Conservation (phyloP, 2,797 vertebrate species). For the Mormyrops attenuatus region DNA sequence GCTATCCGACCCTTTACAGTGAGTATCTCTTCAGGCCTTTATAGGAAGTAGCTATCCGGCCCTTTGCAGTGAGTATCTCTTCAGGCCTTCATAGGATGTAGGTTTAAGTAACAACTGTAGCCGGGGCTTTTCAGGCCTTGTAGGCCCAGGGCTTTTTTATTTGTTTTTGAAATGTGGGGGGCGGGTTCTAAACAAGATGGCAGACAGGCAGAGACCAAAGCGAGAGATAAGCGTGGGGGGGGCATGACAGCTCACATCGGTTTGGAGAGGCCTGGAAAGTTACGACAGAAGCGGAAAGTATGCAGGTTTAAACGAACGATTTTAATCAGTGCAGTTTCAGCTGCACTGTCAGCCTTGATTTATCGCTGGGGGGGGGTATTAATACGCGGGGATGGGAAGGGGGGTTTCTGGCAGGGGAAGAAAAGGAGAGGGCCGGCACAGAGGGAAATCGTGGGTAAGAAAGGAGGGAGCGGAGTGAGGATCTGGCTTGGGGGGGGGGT, state of each 20-base stretch:
- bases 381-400: constrained; percentile 24
- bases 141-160: neutral
- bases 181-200: neutral
- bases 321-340: constrained; percentile 53
- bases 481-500: neutral
- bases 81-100: neutral
- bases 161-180: neutral
- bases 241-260: constrained; percentile 26
- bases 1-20: neutral
- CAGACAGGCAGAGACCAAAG: neutral
- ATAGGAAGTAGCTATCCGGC: too few species aligned
- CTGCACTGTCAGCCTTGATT: constrained; percentile 48
- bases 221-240: constrained; percentile 10
- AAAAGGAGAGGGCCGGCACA: constrained; percentile 28
- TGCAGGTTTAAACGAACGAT: constrained; percentile 50
- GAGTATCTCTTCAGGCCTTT: neutral
- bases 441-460: neutral
- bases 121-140: neutral
- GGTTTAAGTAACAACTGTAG: neutral
- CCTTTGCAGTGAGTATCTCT: neutral
- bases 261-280: constrained; percentile 24
- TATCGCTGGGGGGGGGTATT: constrained; percentile 40
- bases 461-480: neutral
- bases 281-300: constrained; percentile 35
- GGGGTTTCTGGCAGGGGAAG: constrained; percentile 37